A percentile compares a stretch with the other conserved stretches of the same genome.
These are phyloP conservation scores for Psilopogon haemacephalus DNA, from an alignment of 2,113 vertebrate genomes.

Conservation along the genomic window DNA sequence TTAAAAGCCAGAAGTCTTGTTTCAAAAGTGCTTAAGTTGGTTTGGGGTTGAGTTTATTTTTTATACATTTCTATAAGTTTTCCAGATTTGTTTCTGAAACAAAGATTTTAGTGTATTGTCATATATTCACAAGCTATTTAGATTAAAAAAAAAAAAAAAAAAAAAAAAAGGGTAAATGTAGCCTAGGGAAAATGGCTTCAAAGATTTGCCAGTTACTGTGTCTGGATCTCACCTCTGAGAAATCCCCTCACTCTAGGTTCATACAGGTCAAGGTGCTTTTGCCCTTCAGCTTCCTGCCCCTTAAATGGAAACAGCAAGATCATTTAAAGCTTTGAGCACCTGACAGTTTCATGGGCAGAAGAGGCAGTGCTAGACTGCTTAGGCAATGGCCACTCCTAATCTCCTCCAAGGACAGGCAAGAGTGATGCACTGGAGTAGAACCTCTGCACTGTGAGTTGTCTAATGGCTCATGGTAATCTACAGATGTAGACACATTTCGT, in stretches of 20 bases:
- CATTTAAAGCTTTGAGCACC: neutral
- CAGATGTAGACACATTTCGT: neutral
- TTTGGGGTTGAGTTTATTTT: neutral
- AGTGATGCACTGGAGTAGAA: neutral
- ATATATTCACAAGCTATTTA: neutral
- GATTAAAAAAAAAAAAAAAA: neutral
- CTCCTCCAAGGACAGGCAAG: neutral
- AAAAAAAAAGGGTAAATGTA: neutral
- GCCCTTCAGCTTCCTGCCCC: neutral
- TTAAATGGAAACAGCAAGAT: neutral
- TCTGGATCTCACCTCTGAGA: neutral
- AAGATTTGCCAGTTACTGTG: neutral
- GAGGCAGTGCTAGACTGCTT: no score
- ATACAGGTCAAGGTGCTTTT: neutral
- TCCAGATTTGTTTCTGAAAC: neutral
- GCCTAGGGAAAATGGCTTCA: neutral
- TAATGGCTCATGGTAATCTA: neutral
- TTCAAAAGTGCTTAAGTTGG: neutral
- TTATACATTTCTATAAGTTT: neutral
- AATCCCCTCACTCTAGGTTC: neutral
- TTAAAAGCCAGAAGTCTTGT: neutral
- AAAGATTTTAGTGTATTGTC: neutral
- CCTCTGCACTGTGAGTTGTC: neutral
- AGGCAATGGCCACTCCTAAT: neutral
- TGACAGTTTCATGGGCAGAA: neutral